Percentiles rank a stretch among this genome's conserved stretches.
Conservation (phyloP, 2,888 invertebrate species). For the Volucella zonaria region DNA sequence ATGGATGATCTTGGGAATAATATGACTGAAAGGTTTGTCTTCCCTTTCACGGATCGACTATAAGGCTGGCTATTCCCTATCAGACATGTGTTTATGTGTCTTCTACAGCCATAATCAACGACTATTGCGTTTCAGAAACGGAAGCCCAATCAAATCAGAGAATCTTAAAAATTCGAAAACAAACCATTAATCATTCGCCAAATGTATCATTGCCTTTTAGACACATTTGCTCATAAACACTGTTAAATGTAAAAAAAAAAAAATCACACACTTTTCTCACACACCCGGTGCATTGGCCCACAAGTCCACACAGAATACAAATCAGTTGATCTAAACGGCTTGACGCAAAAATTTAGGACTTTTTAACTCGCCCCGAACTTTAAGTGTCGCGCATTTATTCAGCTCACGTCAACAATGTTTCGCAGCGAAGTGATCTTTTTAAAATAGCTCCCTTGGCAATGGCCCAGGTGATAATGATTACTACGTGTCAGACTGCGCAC, state of each 20-base stretch:
- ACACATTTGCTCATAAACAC: no score
- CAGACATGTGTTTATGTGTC: no score
- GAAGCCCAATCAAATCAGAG: no score
- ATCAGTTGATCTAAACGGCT: slow-evolving; percentile 58
- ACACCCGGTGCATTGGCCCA: not conserved
- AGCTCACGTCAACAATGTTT: slow-evolving; percentile 36
- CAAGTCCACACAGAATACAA: slow-evolving; percentile 33
- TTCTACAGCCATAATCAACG: no score
- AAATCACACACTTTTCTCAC: not conserved
- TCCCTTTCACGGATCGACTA: no score
- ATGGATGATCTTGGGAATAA: no score
- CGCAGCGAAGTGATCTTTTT: slow-evolving; percentile 23
- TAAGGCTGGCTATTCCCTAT: no score
- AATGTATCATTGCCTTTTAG: no score
- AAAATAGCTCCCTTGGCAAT: slow-evolving; percentile 2
- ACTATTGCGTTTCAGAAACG: no score
- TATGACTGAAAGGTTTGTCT: no score
- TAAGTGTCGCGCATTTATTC: slow-evolving; percentile 17
- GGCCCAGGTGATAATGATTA: slow-evolving; percentile 43
- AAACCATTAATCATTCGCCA: no score
- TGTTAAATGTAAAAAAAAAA: not conserved
- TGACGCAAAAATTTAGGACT: not conserved
- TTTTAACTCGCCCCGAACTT: not conserved
- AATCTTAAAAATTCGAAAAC: no score
- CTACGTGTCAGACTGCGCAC: slow-evolving; percentile 29